Evolutionary conservation across 2,113 vertebrate species (phyloP).

Genomic region (Lamprotornis superbus): DNA sequence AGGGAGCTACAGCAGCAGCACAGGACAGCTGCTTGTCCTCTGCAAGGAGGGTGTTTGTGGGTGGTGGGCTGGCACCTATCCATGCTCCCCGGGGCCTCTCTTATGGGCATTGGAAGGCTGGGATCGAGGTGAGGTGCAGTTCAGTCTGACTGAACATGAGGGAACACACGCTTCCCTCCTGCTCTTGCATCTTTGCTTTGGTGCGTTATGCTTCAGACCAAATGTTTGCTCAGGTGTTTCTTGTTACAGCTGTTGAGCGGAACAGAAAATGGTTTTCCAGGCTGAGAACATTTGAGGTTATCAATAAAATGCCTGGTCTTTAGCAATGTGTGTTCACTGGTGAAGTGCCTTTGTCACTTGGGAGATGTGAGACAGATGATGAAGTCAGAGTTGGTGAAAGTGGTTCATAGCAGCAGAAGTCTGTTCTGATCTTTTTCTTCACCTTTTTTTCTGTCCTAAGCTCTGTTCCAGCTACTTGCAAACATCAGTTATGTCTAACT

Average conservation of each 20-base stretch:
- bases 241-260: background rate
- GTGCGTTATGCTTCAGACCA: background rate
- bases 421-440: background rate
- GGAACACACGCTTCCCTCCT: background rate
- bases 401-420: background rate
- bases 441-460: background rate
- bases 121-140: background rate
- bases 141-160: background rate
- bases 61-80: background rate
- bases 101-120: accelerated
- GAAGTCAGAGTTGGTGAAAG: background rate
- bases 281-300: background rate
- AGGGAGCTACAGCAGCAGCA: background rate
- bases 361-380: background rate
- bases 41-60: background rate
- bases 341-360: background rate
- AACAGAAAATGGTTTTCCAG: background rate
- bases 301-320: background rate
- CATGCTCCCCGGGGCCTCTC: accelerated
- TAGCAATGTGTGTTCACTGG: background rate
- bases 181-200: background rate
- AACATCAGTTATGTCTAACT: background rate
- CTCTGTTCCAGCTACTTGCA: background rate
- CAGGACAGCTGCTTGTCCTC: accelerated
- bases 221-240: background rate